Conservation (phyloP, 2,888 invertebrate species). For the Hyppa rectilinea region DNA sequence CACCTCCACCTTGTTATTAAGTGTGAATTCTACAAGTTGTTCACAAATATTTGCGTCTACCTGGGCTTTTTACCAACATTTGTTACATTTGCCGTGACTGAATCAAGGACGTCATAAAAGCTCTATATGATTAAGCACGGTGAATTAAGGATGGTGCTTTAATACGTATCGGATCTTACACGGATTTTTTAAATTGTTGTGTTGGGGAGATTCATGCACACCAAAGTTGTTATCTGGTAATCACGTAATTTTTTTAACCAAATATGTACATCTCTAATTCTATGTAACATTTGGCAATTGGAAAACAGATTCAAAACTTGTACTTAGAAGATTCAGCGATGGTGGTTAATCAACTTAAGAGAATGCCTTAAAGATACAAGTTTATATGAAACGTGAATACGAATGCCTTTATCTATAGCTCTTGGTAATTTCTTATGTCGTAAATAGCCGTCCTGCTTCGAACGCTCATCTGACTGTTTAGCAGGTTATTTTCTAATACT, state of each 20-base stretch:
- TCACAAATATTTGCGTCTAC: constrained; percentile 91
- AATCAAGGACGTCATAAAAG: constrained; percentile 84
- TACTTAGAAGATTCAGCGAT: neutral
- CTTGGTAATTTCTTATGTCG: constrained; percentile 75
- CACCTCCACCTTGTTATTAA: constrained; percentile 86
- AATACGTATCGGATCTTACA: constrained; percentile 58
- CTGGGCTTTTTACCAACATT: constrained; percentile 85
- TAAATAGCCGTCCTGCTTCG: constrained; percentile 72
- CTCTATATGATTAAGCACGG: constrained; percentile 81
- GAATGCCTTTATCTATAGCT: constrained; percentile 41
- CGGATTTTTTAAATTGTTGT: constrained; percentile 41
- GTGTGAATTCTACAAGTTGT: constrained; percentile 90
- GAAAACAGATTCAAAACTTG: neutral
- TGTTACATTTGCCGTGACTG: constrained; percentile 85
- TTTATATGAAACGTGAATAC: constrained; percentile 17
- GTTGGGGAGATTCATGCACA: constrained; percentile 18
- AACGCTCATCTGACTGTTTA: constrained; percentile 75
- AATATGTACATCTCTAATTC: neutral
- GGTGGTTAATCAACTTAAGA: neutral
- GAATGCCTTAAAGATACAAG: neutral
- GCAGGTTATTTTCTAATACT: constrained; percentile 87
- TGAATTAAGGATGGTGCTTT: constrained; percentile 74
- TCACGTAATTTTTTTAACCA: neutral
- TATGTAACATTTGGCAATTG: neutral
- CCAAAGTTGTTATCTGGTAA: neutral